Evolutionary conservation across 2,888 invertebrate genomes (phyloP), one percentile per base, ranked within the genome.

Genomic region (Peribatodes rhomboidaria): DNA sequence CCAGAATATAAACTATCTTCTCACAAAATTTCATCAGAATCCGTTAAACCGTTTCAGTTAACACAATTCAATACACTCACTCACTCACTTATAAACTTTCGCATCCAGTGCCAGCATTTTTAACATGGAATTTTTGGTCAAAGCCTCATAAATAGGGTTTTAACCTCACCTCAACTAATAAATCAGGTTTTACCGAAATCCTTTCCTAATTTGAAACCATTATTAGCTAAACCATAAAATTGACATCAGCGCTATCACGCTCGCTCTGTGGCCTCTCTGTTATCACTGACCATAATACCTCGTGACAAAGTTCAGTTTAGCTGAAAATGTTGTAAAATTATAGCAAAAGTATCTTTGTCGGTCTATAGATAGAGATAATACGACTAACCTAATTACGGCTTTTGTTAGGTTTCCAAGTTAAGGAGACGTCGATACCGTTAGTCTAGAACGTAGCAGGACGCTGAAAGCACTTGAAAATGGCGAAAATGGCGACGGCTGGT

Each of bases 301-400:
- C 1, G 35, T 0, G 10, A 61, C 56, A 68, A 53, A 49, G 55
- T n/a, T 50, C 18, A 61, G 33, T 42, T 56, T 65, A 13, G 55
- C 2, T 39, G 33, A n/a, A 22, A 11, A 33, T 20, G 18, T 46
- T 18, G 39, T 13, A 31, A 53, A 41, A 46, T 42, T 13, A 42
- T 9, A 16, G 46, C 22, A 50, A 8, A 53, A 35, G 50, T 41
- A 64, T 35, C 41, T 60, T 66, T 58, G 58, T 68, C 46, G 27
- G 49, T 60, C 47, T 53, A 33, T 49, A 63, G 60, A 57, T 59
- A 61, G 47, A 68, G 68, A 73, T 71, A 73, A 73, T 71, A 57
- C 62, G 41, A 49, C 61, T 73, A 73, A 67, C 62, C 68, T 66
- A 70, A 73, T 73, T 73, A 73, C 53, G 47, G 56, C 61, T 42